These are phyloP conservation scores for Nebria salina DNA, from an alignment of 2,888 invertebrate genomes.

Conservation along the genomic window DNA sequence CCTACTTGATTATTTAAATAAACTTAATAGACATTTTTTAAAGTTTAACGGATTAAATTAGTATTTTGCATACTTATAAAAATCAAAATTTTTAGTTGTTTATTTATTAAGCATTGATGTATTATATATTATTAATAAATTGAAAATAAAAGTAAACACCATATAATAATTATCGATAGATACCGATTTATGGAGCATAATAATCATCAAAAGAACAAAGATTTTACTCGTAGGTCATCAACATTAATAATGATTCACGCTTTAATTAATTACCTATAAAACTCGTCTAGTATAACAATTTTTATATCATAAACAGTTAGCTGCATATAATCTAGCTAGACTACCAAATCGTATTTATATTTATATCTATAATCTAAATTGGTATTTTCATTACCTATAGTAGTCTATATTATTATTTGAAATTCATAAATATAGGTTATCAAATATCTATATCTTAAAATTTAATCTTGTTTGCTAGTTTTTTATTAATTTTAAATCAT, in stretches of 20 bases:
- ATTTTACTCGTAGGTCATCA: background rate
- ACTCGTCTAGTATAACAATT: background rate
- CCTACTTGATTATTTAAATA: too few species aligned
- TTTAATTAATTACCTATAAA: background rate
- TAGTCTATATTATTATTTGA: too few species aligned
- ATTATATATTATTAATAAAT: background rate
- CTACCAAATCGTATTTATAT: too few species aligned
- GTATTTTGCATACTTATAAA: too few species aligned
- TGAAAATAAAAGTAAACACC: background rate
- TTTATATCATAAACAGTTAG: background rate
- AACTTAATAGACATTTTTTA: too few species aligned
- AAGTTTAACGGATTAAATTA: too few species aligned
- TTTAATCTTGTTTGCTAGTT: background rate
- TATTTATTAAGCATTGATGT: too few species aligned
- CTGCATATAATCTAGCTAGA: too few species aligned
- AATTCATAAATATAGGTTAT: too few species aligned
- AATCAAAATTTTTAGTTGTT: too few species aligned
- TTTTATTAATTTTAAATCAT: background rate
- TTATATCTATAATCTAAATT: too few species aligned
- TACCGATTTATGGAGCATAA: background rate
- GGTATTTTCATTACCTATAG: too few species aligned
- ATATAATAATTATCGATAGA: background rate
- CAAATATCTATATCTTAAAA: background rate
- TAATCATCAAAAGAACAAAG: background rate
- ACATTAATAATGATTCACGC: slow-evolving; percentile 1